A percentile compares a stretch with the other conserved stretches of the same genome.
Evolutionary conservation across 2,113 vertebrate species (phyloP).

Genomic region (Eublepharis macularius): DNA sequence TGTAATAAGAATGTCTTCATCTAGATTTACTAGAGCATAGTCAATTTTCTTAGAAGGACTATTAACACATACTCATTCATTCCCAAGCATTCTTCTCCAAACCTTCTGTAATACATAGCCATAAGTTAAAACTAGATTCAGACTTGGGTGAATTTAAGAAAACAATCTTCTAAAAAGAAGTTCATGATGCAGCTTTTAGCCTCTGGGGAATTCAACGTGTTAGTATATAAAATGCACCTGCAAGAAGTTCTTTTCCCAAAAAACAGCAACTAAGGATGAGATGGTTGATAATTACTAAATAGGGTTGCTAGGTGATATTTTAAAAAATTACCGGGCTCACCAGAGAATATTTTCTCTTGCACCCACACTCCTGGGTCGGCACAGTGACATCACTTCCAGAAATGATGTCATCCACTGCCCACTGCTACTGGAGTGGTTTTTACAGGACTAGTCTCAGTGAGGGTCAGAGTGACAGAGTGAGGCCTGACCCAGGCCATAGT

Average conservation of each 20-base stretch:
- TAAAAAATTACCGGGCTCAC: no score
- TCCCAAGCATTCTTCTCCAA: not conserved
- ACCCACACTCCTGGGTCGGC: no score
- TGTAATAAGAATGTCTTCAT: conserved; percentile 50
- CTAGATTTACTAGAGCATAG: conserved; percentile 37
- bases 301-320: no score
- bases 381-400: no score
- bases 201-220: not conserved
- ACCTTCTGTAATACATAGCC: conserved; percentile 26
- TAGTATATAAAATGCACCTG: not conserved
- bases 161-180: conserved; percentile 3
- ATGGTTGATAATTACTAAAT: no score
- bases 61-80: conserved; percentile 43
- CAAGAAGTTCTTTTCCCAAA: not conserved
- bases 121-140: conserved; percentile 27
- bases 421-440: no score
- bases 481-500: no score
- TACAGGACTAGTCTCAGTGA: no score
- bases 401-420: no score
- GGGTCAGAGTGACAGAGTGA: no score
- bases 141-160: conserved; percentile 1
- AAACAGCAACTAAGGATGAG: not conserved
- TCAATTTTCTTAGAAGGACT: conserved; percentile 37
- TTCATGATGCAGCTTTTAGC: not conserved
- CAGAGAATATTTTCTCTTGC: no score